A percentile compares a stretch with the other conserved stretches of the same genome.
Conservation (phyloP, 2,888 invertebrate species). For the Sesia apiformis region DNA sequence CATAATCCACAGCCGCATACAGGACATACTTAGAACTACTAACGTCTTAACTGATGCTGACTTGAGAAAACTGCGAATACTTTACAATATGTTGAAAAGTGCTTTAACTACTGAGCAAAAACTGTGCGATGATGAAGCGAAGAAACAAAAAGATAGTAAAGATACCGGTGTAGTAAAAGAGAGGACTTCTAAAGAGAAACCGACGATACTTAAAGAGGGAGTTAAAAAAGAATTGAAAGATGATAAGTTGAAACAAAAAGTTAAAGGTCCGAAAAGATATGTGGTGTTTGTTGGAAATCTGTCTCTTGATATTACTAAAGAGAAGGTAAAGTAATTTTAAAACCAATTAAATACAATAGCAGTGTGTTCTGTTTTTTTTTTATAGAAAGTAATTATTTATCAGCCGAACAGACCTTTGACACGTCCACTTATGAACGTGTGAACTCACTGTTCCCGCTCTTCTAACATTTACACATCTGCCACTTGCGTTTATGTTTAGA, state of each 20-base stretch:
- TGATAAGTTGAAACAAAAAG: slow-evolving; percentile 18
- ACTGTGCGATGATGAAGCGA: slow-evolving; percentile 1
- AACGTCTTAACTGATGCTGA: slow-evolving; percentile 34
- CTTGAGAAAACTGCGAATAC: slow-evolving; percentile 44
- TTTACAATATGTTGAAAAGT: slow-evolving; percentile 53
- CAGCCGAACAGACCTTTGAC: neutral
- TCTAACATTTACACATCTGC: too few species aligned
- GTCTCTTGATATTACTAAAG: slow-evolving; percentile 41
- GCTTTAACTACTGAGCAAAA: slow-evolving; percentile 12
- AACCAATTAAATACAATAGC: slow-evolving; percentile 1
- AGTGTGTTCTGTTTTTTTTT: neutral
- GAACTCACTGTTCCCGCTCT: too few species aligned
- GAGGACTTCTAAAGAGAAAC: slow-evolving; percentile 6
- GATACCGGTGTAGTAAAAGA: slow-evolving; percentile 6
- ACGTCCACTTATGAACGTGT: too few species aligned
- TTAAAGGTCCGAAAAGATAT: slow-evolving; percentile 56
- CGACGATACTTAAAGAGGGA: slow-evolving; percentile 7
- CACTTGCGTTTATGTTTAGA: too few species aligned
- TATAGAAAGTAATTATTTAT: neutral
- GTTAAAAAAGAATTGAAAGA: slow-evolving; percentile 5
- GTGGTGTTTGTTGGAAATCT: slow-evolving; percentile 64
- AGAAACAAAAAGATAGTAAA: slow-evolving; percentile 5
- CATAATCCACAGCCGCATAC: slow-evolving; percentile 46
- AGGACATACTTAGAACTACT: slow-evolving; percentile 30
- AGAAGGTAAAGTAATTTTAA: slow-evolving; percentile 28